phyloP scores from a whole-genome alignment of 2,888 invertebrate species.

The Spilosoma lubricipeda region DNA sequence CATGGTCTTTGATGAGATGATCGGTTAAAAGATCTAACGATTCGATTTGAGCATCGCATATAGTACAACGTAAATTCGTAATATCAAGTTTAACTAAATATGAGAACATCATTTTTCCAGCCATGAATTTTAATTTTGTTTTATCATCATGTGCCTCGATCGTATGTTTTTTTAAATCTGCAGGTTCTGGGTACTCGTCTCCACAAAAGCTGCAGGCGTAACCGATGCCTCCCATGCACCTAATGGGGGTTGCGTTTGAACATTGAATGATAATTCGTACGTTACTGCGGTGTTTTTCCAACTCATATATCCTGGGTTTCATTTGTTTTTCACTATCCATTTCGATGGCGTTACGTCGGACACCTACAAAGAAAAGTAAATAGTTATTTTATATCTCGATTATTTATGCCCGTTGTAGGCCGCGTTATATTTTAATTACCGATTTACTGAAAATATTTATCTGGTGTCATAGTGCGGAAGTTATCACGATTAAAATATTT shows the following conservation, averaged over 20 bases:
- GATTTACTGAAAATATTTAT: not conserved
- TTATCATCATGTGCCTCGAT: slow-evolving; percentile 52
- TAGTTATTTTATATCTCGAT: slow-evolving; percentile 43
- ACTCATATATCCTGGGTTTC: slow-evolving; percentile 33
- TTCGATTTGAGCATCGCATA: slow-evolving; percentile 39
- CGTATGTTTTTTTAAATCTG: slow-evolving; percentile 58
- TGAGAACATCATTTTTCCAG: slow-evolving; percentile 51
- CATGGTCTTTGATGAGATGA: slow-evolving; percentile 47
- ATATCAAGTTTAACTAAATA: slow-evolving; percentile 53
- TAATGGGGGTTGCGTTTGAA: slow-evolving; percentile 57
- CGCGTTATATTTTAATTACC: slow-evolving; percentile 1
- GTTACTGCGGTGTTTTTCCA: slow-evolving; percentile 47
- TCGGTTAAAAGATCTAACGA: slow-evolving; percentile 41
- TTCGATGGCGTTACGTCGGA: slow-evolving; percentile 47
- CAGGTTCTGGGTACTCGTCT: slow-evolving; percentile 52
- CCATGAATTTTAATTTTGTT: slow-evolving; percentile 48
- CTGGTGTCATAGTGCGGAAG: not conserved
- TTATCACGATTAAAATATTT: not conserved
- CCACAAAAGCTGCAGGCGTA: slow-evolving; percentile 61
- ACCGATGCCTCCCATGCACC: slow-evolving; percentile 51
- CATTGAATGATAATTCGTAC: slow-evolving; percentile 51
- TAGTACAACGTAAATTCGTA: slow-evolving; percentile 41
- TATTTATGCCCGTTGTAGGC: slow-evolving; percentile 11
- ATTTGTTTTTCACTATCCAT: slow-evolving; percentile 36
- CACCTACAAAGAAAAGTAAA: slow-evolving; percentile 58